These are phyloP conservation scores for Battus philenor DNA, from an alignment of 1,140 invertebrate species.

Conservation along the genomic window DNA sequence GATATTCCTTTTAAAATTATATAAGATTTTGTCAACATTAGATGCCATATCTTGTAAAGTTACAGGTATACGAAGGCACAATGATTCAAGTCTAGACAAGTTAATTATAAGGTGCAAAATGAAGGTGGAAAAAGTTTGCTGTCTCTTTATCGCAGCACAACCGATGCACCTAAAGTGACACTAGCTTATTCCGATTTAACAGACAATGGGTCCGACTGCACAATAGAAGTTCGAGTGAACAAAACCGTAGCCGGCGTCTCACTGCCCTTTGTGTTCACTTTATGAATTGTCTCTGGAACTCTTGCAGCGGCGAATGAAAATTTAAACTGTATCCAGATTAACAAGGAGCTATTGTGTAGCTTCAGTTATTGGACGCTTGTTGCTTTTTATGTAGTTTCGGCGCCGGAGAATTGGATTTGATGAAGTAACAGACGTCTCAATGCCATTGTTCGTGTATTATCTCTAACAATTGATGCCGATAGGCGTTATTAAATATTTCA, in stretches of 20 bases:
- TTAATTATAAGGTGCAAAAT: neutral
- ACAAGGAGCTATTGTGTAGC: slow-evolving; percentile 17
- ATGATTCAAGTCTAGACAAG: neutral
- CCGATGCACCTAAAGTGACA: slow-evolving; percentile 22
- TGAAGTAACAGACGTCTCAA: too few species aligned
- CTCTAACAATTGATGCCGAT: too few species aligned
- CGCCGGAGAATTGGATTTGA: slow-evolving; percentile 1
- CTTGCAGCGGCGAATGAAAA: slow-evolving; percentile 24
- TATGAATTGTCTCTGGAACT: slow-evolving; percentile 32
- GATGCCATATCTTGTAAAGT: neutral
- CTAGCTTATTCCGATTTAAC: slow-evolving; percentile 33
- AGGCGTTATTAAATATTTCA: too few species aligned
- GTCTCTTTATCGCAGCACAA: slow-evolving; percentile 15
- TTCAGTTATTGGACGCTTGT: slow-evolving; percentile 25
- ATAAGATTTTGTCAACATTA: too few species aligned
- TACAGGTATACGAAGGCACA: neutral
- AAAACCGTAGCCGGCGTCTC: slow-evolving; percentile 24
- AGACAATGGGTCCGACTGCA: slow-evolving; percentile 24
- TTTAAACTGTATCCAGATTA: slow-evolving; percentile 31
- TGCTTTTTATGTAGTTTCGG: slow-evolving; percentile 15
- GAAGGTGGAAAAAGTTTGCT: slow-evolving; percentile 7
- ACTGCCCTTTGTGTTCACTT: slow-evolving; percentile 27
- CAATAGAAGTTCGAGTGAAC: slow-evolving; percentile 29
- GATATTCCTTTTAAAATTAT: neutral
- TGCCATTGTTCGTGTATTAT: too few species aligned